Evolutionary conservation across 2,113 vertebrate species (phyloP), one percentile per base, ranked within the genome.

Genomic region (Myotis lucifugus): DNA sequence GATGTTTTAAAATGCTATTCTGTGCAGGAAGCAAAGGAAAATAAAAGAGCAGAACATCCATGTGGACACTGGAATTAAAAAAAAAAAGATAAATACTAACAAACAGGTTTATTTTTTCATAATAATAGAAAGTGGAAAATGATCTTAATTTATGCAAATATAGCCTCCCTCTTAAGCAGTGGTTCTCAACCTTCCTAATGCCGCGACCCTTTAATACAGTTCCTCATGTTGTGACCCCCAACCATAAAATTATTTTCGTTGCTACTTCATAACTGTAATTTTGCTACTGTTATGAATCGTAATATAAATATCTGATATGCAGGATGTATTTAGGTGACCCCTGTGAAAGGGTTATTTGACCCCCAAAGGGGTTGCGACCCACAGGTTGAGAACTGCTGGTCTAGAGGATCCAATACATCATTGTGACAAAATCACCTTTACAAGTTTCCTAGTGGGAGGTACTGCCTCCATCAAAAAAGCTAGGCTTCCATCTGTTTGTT

Each of bases 71-170:
- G 85, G 42, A 90, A 82, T 84, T 66, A 2, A 34, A 25, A 8
- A 4, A 15, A 61, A 91, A 67, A 8, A 8, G 10, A 12, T 29
- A 52, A 40, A 5, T 86, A 73, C 29, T 82, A 87, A 59, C 5
- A 91, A 94, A n/a, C 4, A 73, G 64, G 23, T 78, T 48, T 78
- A 95, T 76, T 77, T 95, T 93, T 54, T 34, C 72, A 3, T 21
- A 8, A 72, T 50, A 72, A 85, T 46, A 74, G 21, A 66, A 94
- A 85, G n/a, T 90, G 19, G 14, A 17, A 59, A 82, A 61, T 23
- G 11, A 56, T 37, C 27, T 72, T 88, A 90, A 85, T 48, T 90
- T 92, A 94, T 72, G 12, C 3, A 52, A 17, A 1, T 3, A 42
- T 37, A 79, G 6, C 8, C 46, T 50, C 3, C n/a, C 23, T 83